Percentiles rank a stretch among this genome's conserved stretches.
Conservation (phyloP, 1,140 invertebrate genomes). For the Gyrodactylus bullatarudis region DNA sequence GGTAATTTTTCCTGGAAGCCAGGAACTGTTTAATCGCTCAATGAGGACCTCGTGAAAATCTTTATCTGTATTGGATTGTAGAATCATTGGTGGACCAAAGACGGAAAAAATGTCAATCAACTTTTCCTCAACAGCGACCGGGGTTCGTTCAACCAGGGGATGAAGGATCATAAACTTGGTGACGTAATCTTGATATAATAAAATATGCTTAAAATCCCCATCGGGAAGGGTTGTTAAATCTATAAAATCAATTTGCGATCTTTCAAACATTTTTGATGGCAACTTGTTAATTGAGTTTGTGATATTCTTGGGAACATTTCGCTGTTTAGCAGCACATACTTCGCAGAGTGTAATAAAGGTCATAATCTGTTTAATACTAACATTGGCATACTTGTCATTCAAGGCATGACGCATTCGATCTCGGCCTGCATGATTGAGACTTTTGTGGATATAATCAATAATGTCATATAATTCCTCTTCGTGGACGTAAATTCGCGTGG, state of each 20-base stretch:
- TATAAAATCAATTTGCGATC: not conserved
- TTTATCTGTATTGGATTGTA: too few relatives aligned
- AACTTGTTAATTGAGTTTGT: not conserved
- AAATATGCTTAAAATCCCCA: not conserved
- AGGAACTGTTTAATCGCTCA: not conserved
- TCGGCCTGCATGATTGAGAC: not conserved
- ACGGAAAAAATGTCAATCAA: not conserved
- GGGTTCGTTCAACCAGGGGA: not conserved
- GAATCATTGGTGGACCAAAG: not conserved
- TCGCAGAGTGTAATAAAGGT: not conserved
- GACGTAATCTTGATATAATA: not conserved
- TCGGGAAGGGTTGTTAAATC: not conserved
- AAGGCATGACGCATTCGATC: not conserved
- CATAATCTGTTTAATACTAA: not conserved
- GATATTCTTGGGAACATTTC: not conserved
- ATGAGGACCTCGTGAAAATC: not conserved
- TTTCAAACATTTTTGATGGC: not conserved
- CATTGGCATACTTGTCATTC: not conserved
- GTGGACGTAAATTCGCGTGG: not conserved
- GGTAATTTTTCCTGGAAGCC: not conserved
- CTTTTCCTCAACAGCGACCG: not conserved
- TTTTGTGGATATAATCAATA: not conserved
- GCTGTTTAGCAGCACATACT: not conserved
- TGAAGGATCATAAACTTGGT: not conserved
- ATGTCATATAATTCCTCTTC: not conserved